These are phyloP conservation scores for Taphrorychus bicolor DNA, from an alignment of 2,888 invertebrate genomes.

Conservation along the genomic window DNA sequence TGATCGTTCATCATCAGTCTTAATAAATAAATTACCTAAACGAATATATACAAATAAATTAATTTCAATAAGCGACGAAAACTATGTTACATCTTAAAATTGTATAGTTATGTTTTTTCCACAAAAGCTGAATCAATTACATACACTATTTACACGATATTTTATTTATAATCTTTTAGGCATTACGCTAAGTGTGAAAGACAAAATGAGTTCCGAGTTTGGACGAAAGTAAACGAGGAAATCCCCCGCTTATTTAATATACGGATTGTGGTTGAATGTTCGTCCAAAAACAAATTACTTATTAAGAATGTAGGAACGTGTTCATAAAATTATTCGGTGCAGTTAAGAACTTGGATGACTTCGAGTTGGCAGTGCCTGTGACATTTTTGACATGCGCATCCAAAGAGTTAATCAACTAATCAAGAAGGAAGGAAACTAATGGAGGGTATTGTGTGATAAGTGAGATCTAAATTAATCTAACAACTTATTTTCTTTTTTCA, in stretches of 20 bases:
- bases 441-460: no score
- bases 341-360: no score
- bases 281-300: no score
- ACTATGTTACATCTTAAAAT: slow-evolving; percentile 37
- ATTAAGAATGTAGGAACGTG: background rate
- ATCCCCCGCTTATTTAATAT: no score
- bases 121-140: slow-evolving; percentile 17
- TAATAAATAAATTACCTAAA: slow-evolving; percentile 55
- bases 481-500: no score
- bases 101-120: slow-evolving; percentile 4
- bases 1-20: slow-evolving; percentile 57
- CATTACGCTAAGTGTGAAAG: slow-evolving; percentile 1
- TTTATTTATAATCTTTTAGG: background rate
- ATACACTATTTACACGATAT: slow-evolving; percentile 36
- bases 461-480: no score
- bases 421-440: no score
- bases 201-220: background rate
- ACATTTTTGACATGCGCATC: no score
- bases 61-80: slow-evolving; percentile 29
- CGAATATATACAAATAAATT: slow-evolving; percentile 44
- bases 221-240: background rate
- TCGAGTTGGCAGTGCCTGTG: background rate
- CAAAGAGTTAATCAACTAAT: no score
- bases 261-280: no score
- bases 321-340: background rate